Conservation (phyloP, 2,888 invertebrate genomes). For the Habroteleia sp. region DNA sequence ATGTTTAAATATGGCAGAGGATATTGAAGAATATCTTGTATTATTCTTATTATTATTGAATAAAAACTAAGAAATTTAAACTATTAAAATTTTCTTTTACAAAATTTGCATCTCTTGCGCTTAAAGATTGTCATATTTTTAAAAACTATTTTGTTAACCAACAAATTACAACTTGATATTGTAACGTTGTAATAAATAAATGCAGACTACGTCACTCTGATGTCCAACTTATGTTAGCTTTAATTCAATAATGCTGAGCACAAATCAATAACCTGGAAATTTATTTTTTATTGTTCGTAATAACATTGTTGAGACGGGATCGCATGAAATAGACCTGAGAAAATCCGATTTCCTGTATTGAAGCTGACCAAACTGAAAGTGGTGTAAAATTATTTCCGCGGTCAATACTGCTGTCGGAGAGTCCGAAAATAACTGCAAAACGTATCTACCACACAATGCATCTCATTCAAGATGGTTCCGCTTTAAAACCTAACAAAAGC, state of each 20-base stretch:
- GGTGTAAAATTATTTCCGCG: slow-evolving; percentile 72
- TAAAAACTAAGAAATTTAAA: too few relatives aligned
- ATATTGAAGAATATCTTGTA: too few relatives aligned
- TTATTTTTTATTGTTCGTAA: slow-evolving; percentile 38
- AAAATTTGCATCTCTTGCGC: too few relatives aligned
- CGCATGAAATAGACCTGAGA: slow-evolving; percentile 67
- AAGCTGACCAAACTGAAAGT: slow-evolving; percentile 70
- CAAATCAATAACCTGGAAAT: slow-evolving; percentile 2
- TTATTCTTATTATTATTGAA: too few relatives aligned
- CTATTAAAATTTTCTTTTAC: too few relatives aligned
- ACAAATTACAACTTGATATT: too few relatives aligned
- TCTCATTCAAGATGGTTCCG: slow-evolving; percentile 51
- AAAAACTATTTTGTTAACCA: too few relatives aligned
- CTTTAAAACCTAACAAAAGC: slow-evolving; percentile 53
- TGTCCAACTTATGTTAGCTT: background rate
- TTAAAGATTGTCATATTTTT: too few relatives aligned
- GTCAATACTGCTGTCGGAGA: slow-evolving; percentile 51
- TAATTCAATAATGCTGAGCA: background rate
- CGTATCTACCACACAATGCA: slow-evolving; percentile 42
- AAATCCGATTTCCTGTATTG: slow-evolving; percentile 71
- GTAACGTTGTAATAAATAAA: too few relatives aligned
- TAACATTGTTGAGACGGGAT: slow-evolving; percentile 38
- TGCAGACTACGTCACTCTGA: too few relatives aligned
- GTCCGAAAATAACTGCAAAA: slow-evolving; percentile 46
- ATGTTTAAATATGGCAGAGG: too few relatives aligned